These are phyloP conservation scores for Bradypodion pumilum DNA, from an alignment of 2,797 vertebrate genomes.

Conservation along the genomic window DNA sequence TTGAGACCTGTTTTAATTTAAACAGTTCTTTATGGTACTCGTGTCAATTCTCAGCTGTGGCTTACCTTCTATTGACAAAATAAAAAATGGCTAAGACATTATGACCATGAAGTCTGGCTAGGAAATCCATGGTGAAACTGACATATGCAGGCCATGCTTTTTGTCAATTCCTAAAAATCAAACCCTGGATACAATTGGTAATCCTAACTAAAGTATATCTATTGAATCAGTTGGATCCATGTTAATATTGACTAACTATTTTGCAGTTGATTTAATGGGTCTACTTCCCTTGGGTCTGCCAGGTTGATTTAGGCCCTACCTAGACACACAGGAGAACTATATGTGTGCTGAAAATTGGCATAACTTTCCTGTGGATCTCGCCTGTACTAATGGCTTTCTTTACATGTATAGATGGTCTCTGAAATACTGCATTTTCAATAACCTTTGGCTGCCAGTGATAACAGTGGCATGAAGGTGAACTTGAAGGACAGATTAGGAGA, in stretches of 20 bases:
- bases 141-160: neutral
- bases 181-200: too few relatives aligned
- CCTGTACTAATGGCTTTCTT: neutral
- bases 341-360: neutral
- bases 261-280: too few relatives aligned
- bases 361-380: neutral
- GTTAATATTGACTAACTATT: too few relatives aligned
- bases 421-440: constrained; percentile 26
- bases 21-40: neutral
- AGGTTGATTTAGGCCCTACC: too few relatives aligned
- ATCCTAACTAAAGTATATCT: too few relatives aligned
- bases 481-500: constrained; percentile 38
- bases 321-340: neutral
- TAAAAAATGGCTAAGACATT: neutral
- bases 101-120: neutral
- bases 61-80: neutral
- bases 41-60: neutral
- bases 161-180: too few relatives aligned
- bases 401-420: constrained; percentile 7
- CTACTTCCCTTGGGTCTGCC: too few relatives aligned
- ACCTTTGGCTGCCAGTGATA: constrained; percentile 21
- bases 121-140: neutral
- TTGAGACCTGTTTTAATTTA: neutral
- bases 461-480: constrained; percentile 40
- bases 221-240: too few relatives aligned